These are phyloP conservation scores for Gasterosteus aculeatus DNA, from an alignment of 2,113 vertebrate genomes.

Conservation along the genomic window DNA sequence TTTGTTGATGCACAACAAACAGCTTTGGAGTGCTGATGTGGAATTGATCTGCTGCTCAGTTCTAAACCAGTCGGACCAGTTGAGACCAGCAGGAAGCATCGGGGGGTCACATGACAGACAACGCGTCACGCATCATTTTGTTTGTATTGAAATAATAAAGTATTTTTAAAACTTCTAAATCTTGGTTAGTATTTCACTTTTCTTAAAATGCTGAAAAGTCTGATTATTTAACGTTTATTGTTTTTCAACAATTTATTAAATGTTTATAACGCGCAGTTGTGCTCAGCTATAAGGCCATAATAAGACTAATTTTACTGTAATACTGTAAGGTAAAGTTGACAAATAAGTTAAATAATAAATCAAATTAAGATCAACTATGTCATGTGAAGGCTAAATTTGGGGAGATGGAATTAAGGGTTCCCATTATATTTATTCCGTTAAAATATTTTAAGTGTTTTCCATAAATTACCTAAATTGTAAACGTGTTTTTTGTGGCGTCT, in stretches of 20 bases:
- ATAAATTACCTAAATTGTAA: background rate
- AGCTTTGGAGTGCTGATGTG: constrained; percentile 41
- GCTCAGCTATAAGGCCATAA: background rate
- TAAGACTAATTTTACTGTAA: background rate
- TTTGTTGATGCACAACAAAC: constrained; percentile 60
- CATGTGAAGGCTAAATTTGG: background rate
- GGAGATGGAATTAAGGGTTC: background rate
- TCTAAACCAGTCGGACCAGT: background rate
- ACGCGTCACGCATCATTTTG: background rate
- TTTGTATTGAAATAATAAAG: background rate
- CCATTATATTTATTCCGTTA: background rate
- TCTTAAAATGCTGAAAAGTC: background rate
- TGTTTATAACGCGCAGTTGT: background rate
- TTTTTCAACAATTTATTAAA: background rate
- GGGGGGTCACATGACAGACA: background rate
- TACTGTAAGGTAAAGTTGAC: background rate
- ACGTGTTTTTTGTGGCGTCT: background rate
- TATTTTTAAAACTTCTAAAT: background rate
- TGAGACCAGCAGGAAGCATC: background rate
- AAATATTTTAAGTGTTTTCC: background rate
- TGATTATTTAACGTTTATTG: background rate
- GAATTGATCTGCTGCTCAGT: constrained; percentile 43
- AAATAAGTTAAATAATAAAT: background rate
- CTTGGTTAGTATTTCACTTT: background rate
- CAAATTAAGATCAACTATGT: background rate